Percentiles rank a stretch among this genome's conserved stretches.
phyloP scores from a whole-genome alignment of 2,113 vertebrate genomes.

The Poeciliopsis retropinna region DNA sequence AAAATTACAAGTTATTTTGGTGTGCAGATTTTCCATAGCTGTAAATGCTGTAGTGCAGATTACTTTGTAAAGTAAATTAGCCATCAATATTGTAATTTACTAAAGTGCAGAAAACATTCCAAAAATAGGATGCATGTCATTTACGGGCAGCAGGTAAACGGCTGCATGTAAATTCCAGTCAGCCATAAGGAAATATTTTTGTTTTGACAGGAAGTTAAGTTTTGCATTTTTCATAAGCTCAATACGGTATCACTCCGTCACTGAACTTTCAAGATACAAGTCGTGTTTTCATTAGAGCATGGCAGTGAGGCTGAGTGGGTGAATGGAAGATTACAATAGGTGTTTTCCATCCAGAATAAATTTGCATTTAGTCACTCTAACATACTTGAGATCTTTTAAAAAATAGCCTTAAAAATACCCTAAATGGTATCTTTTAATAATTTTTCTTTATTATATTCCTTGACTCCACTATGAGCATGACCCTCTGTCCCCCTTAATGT shows the following conservation, averaged over 20 bases:
- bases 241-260: too few relatives aligned
- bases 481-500: too few relatives aligned
- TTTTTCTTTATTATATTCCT: not conserved
- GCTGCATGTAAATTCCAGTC: not conserved
- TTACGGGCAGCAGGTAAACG: not conserved
- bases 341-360: not conserved
- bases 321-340: too few relatives aligned
- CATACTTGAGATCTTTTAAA: not conserved
- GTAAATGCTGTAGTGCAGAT: not conserved
- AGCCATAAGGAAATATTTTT: not conserved
- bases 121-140: not conserved
- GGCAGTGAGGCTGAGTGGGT: not conserved
- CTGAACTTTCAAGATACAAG: not conserved
- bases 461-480: not conserved
- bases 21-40: not conserved
- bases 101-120: not conserved
- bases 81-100: not conserved
- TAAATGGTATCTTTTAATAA: not conserved
- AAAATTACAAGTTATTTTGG: not conserved
- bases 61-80: not conserved
- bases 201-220: not conserved
- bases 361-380: not conserved
- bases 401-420: not conserved
- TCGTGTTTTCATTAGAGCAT: not conserved
- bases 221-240: constrained; percentile 1